Conservation (phyloP, 2,113 vertebrate genomes). For the Lamprologus ornatipinnis region DNA sequence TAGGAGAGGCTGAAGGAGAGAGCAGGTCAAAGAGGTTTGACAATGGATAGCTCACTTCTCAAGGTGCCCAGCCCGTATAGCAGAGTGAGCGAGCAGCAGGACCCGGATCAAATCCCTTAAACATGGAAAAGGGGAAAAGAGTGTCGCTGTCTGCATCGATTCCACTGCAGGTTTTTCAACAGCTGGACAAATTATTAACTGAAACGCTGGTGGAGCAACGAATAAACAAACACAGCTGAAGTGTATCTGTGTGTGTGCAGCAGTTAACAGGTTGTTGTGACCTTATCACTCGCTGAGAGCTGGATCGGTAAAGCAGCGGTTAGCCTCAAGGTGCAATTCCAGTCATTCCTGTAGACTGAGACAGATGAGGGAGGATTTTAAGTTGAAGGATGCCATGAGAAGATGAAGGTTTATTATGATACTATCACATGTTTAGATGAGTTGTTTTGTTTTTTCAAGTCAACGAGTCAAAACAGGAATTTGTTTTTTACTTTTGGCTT, state of each 20-base stretch:
- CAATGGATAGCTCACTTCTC: constrained; percentile 53
- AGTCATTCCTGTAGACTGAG: constrained; percentile 48
- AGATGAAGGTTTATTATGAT: constrained; percentile 21
- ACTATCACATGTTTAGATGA: background rate
- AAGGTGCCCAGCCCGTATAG: constrained; percentile 42
- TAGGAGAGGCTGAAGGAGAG: constrained; percentile 62
- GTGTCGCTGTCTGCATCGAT: background rate
- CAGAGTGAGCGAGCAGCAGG: background rate
- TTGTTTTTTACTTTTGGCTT: background rate
- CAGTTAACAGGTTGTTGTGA: constrained; percentile 38
- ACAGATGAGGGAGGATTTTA: background rate
- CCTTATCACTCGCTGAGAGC: constrained; percentile 31
- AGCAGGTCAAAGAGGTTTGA: constrained; percentile 60
- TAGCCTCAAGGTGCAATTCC: constrained; percentile 62
- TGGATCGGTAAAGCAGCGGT: constrained; percentile 8
- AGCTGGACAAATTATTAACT: constrained; percentile 58
- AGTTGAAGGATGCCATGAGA: constrained; percentile 25
- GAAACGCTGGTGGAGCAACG: constrained; percentile 26
- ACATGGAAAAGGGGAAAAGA: constrained; percentile 9
- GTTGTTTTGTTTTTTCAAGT: background rate
- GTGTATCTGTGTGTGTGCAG: background rate
- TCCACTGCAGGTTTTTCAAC: background rate
- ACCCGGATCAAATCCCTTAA: constrained; percentile 17
- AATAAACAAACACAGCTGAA: constrained; percentile 28
- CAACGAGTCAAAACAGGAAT: background rate